Percentiles rank a stretch among this genome's conserved stretches.
phyloP scores from a whole-genome alignment of 2,797 vertebrate species.

The Pachyuromys duprasi region DNA sequence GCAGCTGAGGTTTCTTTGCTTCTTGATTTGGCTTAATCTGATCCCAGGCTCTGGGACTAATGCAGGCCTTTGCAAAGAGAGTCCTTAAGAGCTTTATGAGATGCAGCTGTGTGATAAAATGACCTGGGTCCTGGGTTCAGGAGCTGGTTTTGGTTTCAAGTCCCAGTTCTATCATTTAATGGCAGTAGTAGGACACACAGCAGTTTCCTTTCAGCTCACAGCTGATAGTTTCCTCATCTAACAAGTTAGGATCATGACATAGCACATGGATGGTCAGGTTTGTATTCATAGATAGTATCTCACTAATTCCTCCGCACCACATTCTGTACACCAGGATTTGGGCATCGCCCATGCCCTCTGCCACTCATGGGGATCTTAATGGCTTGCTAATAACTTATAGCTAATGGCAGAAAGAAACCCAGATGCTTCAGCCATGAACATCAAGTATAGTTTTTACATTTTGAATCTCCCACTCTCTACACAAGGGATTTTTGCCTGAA shows the following conservation, averaged over 20 bases:
- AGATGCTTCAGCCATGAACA: not conserved
- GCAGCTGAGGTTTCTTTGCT: constrained; percentile 8
- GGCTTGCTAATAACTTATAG: not conserved
- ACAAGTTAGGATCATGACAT: not conserved
- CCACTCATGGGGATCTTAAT: not conserved
- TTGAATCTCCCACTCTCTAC: not conserved
- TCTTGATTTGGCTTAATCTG: constrained; percentile 14
- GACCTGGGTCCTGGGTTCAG: not conserved
- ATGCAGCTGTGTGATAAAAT: constrained; percentile 43
- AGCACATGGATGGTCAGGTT: not conserved
- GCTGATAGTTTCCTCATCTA: constrained; percentile 24
- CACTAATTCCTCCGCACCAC: not conserved
- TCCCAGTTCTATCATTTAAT: not conserved
- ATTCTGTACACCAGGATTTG: not conserved
- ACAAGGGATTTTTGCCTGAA: not conserved
- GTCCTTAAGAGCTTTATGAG: constrained; percentile 22
- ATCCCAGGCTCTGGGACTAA: constrained; percentile 23
- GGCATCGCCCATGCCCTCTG: not conserved
- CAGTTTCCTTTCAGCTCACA: not conserved
- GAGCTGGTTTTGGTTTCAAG: not conserved
- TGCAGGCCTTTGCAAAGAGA: constrained; percentile 1
- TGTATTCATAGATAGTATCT: not conserved
- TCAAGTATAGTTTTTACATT: not conserved
- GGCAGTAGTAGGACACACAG: not conserved
- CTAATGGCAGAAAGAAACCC: not conserved